Base-by-base conservation (phyloP, 2,888 invertebrate genomes). In the Macrosoma leucophasiata region DNA sequence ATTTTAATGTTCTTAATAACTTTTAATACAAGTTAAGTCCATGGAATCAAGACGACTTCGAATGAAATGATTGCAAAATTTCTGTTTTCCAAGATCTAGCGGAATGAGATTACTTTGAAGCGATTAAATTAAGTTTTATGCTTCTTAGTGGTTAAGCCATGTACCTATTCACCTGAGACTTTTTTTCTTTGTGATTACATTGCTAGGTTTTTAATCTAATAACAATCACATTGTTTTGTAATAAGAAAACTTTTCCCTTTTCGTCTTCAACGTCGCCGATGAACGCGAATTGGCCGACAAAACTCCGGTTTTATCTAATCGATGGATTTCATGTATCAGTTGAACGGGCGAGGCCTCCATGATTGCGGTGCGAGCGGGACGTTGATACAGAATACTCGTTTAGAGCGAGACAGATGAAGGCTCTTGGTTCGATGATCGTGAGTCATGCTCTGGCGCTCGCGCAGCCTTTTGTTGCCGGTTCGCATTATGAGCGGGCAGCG, bases 381-480 rank as follows among this genome's bases (percentile, higher is more conserved):
- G 29, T 46, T 33, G 8, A 34, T 32, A 58, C 8, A 22, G 29
- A 60, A 58, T 63, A 64, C 61, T 52, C 54, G 66, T 63, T 65
- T 61, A 61, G 73, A 77, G 46, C 33, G 70, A 53, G 74, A 76
- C 31, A 40, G 54, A 38, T 29, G 46, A 23, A 32, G 39, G 48
- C 50, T 54, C 58, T 60, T 58, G 60, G 67, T 64, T 60, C 62
- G 64, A 55, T 57, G 65, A 48, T 57, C 62, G 63, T 78, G 78
- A 78, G 68, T 79, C 77, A 78, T 69, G 73, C 62, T 55, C 48
- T 57, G 62, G 51, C 65, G 69, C 62, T 46, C 48, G 61, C 61
- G 61, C 61, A 62, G 62, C 55, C 62, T 58, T 58, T 46, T 49
- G 48, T 46, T 41, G 41, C 37, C 32, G 29, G 23, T 35, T 32